A percentile compares a stretch with the other conserved stretches of the same genome.
These are phyloP conservation scores for Automeris io DNA, from an alignment of 2,888 invertebrate species.

Conservation along the genomic window DNA sequence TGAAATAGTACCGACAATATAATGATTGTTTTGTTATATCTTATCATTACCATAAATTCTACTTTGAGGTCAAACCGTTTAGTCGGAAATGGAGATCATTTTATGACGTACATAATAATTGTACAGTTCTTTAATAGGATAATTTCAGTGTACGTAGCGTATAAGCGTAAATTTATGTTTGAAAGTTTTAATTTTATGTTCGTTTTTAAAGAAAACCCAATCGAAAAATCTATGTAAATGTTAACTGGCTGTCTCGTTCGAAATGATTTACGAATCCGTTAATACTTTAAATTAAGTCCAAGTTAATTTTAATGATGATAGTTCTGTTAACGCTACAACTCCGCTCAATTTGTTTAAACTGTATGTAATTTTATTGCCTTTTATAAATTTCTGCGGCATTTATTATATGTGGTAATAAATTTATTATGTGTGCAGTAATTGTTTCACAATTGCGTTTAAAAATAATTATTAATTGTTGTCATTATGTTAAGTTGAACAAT, in stretches of 20 bases:
- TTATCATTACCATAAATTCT: background rate
- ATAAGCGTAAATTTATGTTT: too few species aligned
- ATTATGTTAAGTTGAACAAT: background rate
- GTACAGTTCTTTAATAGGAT: too few species aligned
- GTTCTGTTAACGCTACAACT: background rate
- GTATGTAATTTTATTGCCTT: background rate
- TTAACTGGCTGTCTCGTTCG: too few species aligned
- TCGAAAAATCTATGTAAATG: too few species aligned
- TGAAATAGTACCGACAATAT: constrained; percentile 11
- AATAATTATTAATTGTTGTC: background rate
- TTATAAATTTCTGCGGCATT: background rate
- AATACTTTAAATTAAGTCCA: background rate
- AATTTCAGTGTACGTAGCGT: too few species aligned
- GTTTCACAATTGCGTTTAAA: background rate
- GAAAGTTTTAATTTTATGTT: too few species aligned
- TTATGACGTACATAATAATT: too few species aligned
- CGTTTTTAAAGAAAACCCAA: too few species aligned
- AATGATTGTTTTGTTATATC: background rate
- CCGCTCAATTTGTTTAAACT: background rate
- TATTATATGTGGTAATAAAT: background rate
- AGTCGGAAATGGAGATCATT: too few species aligned
- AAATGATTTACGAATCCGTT: background rate
- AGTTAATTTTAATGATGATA: background rate
- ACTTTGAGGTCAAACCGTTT: too few species aligned
- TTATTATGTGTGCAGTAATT: background rate